These are phyloP conservation scores for Leucania comma DNA, from an alignment of 2,888 invertebrate species.

Conservation along the genomic window DNA sequence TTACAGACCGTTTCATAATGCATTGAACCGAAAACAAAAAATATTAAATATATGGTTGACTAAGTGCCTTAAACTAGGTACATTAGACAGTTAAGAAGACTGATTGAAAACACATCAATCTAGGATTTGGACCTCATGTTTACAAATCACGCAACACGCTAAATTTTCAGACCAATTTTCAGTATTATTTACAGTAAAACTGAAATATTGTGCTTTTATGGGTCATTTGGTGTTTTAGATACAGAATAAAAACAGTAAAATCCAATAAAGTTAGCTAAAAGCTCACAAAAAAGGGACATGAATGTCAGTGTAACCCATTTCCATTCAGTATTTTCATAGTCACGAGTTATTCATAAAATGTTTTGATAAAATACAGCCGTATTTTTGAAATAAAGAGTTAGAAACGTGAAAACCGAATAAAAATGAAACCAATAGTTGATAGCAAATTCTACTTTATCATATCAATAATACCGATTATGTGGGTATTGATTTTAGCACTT, in stretches of 20 bases:
- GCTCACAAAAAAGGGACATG: not conserved
- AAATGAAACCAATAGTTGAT: not conserved
- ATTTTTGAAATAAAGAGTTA: not conserved
- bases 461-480: not conserved
- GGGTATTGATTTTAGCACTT: no score
- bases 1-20: no score
- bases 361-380: constrained; percentile 1
- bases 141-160: no score
- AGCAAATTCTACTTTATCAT: not conserved
- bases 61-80: not conserved
- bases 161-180: no score
- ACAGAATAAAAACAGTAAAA: constrained; percentile 7
- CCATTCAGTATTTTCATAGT: not conserved
- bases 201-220: not conserved
- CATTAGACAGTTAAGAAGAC: not conserved
- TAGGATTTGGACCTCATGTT: no score
- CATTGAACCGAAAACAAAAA: no score
- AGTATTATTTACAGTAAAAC: not conserved
- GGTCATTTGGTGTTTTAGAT: not conserved
- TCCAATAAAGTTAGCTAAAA: constrained; percentile 11
- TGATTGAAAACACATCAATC: not conserved
- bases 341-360: not conserved
- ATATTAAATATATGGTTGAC: no score
- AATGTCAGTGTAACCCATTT: not conserved
- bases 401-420: not conserved